phyloP scores from a whole-genome alignment of 2,113 vertebrate genomes.

The Salvator merianae region DNA sequence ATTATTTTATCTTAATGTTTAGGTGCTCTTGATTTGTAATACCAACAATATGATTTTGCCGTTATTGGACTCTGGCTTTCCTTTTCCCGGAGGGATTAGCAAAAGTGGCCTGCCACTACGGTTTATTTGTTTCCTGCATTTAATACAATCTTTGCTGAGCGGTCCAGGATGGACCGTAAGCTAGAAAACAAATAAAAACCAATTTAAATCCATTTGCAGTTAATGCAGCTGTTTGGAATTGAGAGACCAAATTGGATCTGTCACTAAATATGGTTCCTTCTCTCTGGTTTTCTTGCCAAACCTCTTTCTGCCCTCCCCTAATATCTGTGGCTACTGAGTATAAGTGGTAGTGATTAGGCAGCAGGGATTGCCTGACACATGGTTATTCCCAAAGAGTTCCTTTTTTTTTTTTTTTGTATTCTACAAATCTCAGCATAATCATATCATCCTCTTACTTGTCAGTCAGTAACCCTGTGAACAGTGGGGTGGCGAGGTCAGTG shows the following conservation, averaged over 20 bases:
- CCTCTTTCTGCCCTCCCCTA: neutral
- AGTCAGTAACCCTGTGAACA: neutral
- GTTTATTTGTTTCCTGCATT: too few relatives aligned
- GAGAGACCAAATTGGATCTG: neutral
- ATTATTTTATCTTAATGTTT: too few relatives aligned
- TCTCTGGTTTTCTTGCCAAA: neutral
- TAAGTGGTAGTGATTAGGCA: neutral
- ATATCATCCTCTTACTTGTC: neutral
- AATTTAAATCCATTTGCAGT: conserved; percentile 7
- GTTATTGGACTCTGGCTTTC: neutral
- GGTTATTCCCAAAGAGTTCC: too few relatives aligned
- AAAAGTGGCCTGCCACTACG: too few relatives aligned
- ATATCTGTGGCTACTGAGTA: neutral
- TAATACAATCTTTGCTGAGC: too few relatives aligned
- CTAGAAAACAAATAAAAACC: too few relatives aligned
- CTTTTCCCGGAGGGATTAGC: too few relatives aligned
- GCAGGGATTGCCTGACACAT: neutral
- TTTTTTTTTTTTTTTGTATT: neutral
- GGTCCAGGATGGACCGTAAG: too few relatives aligned
- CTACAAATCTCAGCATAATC: neutral
- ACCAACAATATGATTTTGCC: neutral
- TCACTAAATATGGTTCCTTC: neutral
- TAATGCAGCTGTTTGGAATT: conserved; percentile 4
- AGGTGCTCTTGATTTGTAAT: neutral
- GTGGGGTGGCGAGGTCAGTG: neutral